Evolutionary conservation across 2,888 invertebrate genomes (phyloP).

Genomic region (Brachyopa scutellaris): DNA sequence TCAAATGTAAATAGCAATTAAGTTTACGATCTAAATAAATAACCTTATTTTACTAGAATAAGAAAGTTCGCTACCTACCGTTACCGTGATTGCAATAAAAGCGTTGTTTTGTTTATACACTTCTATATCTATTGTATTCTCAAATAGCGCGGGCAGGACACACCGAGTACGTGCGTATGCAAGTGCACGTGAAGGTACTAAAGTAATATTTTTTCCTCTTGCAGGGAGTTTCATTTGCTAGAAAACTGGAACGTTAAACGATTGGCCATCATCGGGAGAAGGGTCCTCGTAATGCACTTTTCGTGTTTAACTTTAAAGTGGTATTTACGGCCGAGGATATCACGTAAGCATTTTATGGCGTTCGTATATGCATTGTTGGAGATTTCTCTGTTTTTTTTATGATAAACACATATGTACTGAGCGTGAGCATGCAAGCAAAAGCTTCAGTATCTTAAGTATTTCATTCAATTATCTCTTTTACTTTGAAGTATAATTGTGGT

Average conservation of each 20-base stretch:
- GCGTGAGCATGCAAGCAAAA: slow-evolving; percentile 43
- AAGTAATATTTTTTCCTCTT: slow-evolving; percentile 54
- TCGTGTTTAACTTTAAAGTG: slow-evolving; percentile 69
- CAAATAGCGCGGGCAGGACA: slow-evolving; percentile 5
- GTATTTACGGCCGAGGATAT: slow-evolving; percentile 68
- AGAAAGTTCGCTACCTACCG: no score
- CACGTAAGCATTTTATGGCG: slow-evolving; percentile 71
- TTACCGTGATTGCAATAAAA: slow-evolving; percentile 25
- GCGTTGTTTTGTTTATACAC: slow-evolving; percentile 10
- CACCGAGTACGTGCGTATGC: slow-evolving; percentile 52
- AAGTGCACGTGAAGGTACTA: slow-evolving; percentile 55
- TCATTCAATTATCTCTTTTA: slow-evolving; percentile 65
- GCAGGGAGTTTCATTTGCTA: slow-evolving; percentile 33
- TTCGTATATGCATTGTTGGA: slow-evolving; percentile 58
- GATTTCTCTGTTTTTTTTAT: slow-evolving; percentile 21
- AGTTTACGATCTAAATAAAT: slow-evolving; percentile 16
- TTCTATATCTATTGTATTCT: slow-evolving; percentile 23
- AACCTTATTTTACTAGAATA: not conserved
- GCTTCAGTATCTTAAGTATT: slow-evolving; percentile 65
- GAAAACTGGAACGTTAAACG: slow-evolving; percentile 38
- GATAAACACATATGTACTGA: not conserved
- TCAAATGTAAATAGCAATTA: slow-evolving; percentile 32
- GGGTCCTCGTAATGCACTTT: slow-evolving; percentile 66
- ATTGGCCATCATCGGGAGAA: slow-evolving; percentile 60
- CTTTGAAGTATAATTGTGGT: slow-evolving; percentile 66